A percentile compares a stretch with the other conserved stretches of the same genome.
Conservation (phyloP, 2,113 vertebrate species). For the Cololabis saira region DNA sequence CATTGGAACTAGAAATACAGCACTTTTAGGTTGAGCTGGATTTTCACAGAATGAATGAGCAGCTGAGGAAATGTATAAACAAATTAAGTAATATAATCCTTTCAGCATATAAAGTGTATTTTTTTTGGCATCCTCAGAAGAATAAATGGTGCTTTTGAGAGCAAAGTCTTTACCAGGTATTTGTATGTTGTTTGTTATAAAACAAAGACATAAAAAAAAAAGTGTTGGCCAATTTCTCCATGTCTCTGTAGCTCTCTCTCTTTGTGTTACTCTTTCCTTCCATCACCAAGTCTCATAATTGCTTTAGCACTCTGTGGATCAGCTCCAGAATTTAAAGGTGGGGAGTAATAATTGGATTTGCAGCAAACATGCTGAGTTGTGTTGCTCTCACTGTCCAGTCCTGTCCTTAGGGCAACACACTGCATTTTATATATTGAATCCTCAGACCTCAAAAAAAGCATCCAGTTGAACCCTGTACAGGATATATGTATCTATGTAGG, state of each 20-base stretch:
- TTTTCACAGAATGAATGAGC: no score
- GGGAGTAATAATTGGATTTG: constrained; percentile 89
- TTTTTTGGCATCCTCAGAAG: no score
- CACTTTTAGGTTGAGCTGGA: no score
- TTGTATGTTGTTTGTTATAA: background rate
- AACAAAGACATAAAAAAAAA: constrained; percentile 47
- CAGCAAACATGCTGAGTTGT: constrained; percentile 89
- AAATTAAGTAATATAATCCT: no score
- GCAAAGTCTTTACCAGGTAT: no score
- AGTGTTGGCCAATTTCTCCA: constrained; percentile 69
- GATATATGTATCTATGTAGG: constrained; percentile 14
- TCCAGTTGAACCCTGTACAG: constrained; percentile 46
- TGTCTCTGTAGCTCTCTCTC: constrained; percentile 30
- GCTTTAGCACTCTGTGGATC: constrained; percentile 87
- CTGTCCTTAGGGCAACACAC: constrained; percentile 81
- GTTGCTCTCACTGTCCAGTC: constrained; percentile 83
- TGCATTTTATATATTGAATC: constrained; percentile 79
- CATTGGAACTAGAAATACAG: no score
- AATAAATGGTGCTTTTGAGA: no score
- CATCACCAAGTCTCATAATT: constrained; percentile 79
- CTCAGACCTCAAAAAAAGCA: constrained; percentile 69
- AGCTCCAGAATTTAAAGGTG: constrained; percentile 87
- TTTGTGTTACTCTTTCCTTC: constrained; percentile 51
- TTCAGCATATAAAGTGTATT: no score
- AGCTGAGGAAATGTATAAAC: no score